A percentile compares a stretch with the other conserved stretches of the same genome.
phyloP scores from a whole-genome alignment of 2,113 vertebrate species.

The Siniperca chuatsi region DNA sequence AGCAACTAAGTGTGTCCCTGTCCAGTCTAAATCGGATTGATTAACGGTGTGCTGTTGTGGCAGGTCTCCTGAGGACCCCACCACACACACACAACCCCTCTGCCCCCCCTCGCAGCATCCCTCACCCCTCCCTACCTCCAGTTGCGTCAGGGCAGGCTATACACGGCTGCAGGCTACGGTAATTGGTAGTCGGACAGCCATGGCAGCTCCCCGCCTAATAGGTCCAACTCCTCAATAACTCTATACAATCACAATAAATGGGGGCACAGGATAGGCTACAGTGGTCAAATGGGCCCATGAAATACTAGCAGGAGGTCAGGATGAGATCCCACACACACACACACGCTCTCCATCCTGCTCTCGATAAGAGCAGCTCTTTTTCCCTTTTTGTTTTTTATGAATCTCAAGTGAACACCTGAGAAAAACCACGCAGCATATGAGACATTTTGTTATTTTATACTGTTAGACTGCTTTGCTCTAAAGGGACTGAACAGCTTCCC shows the following conservation, averaged over 20 bases:
- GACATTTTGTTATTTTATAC: slow-evolving; percentile 61
- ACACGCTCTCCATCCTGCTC: neutral
- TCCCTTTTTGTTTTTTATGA: slow-evolving; percentile 53
- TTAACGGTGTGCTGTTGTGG: slow-evolving; percentile 82
- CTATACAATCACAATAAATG: slow-evolving; percentile 83
- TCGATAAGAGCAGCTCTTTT: slow-evolving; percentile 21
- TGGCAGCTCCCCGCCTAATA: slow-evolving; percentile 82
- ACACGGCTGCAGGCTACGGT: slow-evolving; percentile 73
- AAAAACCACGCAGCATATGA: slow-evolving; percentile 33
- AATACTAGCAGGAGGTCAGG: slow-evolving; percentile 72
- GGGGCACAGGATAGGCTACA: slow-evolving; percentile 70
- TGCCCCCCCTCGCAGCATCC: slow-evolving; percentile 35
- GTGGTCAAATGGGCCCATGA: slow-evolving; percentile 81
- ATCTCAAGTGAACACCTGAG: slow-evolving; percentile 64
- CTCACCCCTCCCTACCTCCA: slow-evolving; percentile 51
- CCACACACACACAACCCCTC: slow-evolving; percentile 1
- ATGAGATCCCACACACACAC: slow-evolving; percentile 36
- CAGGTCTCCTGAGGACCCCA: slow-evolving; percentile 78
- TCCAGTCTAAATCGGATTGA: slow-evolving; percentile 86
- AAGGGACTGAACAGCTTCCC: slow-evolving; percentile 66
- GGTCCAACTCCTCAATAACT: slow-evolving; percentile 82
- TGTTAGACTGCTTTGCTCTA: slow-evolving; percentile 56
- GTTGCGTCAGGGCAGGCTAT: slow-evolving; percentile 60
- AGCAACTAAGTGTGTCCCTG: slow-evolving; percentile 82
- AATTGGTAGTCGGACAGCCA: slow-evolving; percentile 81